Conservation (phyloP, 2,113 vertebrate genomes). For the Hiodon alosoides region DNA sequence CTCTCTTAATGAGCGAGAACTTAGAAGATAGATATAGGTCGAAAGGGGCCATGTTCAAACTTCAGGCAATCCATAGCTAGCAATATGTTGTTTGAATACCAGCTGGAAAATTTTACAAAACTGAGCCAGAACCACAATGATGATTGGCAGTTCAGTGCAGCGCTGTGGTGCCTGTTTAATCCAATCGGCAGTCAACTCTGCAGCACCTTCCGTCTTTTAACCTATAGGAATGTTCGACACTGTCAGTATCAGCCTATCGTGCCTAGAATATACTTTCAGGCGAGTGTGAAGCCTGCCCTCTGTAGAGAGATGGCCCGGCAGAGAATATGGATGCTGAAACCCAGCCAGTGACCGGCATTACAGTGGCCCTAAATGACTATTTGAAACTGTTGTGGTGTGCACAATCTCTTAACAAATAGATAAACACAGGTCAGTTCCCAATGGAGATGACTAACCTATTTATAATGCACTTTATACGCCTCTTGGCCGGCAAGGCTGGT, state of each 20-base stretch:
- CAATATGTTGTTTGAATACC: too few relatives aligned
- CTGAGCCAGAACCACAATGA: too few relatives aligned
- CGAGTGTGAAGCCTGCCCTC: neutral
- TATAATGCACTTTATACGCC: neutral
- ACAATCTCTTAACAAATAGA: slow-evolving; percentile 10
- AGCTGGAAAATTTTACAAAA: too few relatives aligned
- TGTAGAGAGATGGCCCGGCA: neutral
- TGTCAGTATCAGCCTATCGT: neutral
- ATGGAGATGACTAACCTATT: neutral
- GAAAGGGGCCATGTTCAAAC: too few relatives aligned
- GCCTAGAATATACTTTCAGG: neutral
- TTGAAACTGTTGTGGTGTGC: neutral
- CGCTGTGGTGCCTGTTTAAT: too few relatives aligned
- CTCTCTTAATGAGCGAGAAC: too few relatives aligned
- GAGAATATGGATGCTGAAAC: neutral
- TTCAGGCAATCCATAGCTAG: too few relatives aligned
- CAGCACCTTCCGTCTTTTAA: too few relatives aligned
- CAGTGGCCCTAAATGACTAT: slow-evolving; percentile 6
- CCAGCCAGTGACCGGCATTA: neutral
- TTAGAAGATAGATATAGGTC: too few relatives aligned
- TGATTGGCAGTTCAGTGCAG: too few relatives aligned
- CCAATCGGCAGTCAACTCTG: too few relatives aligned
- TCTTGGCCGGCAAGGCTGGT: neutral
- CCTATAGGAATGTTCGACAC: neutral
- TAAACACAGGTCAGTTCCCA: slow-evolving; percentile 17